These are phyloP conservation scores for Sebastes oblongus DNA, from an alignment of 2,797 vertebrate species.

Conservation along the genomic window DNA sequence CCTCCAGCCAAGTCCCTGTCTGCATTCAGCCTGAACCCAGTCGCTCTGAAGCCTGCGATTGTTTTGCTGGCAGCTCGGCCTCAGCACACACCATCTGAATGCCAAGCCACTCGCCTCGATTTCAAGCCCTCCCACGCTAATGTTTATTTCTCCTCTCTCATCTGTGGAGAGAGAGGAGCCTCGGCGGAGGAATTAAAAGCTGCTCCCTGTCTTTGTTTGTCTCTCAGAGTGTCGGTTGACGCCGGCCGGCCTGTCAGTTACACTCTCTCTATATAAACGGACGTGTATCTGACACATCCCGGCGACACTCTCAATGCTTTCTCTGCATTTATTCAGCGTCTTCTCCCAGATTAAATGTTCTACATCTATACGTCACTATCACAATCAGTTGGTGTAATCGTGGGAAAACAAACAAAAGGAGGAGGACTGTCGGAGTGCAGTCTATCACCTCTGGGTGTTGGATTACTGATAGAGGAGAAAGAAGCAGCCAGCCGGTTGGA, in stretches of 20 bases:
- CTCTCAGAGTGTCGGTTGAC: background rate
- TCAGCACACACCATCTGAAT: conserved; percentile 20
- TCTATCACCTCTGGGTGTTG: background rate
- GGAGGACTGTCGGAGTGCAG: background rate
- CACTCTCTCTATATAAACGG: background rate
- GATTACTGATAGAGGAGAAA: background rate
- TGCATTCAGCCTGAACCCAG: conserved; percentile 5
- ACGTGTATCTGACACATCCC: background rate
- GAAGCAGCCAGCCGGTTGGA: background rate
- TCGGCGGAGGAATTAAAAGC: background rate
- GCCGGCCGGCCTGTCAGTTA: background rate
- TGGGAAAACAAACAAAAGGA: background rate
- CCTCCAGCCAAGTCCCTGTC: background rate
- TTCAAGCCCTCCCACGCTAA: conserved; percentile 34
- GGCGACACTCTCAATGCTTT: too few species aligned
- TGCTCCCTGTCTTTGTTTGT: background rate
- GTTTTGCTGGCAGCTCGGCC: conserved; percentile 16
- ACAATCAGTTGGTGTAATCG: background rate
- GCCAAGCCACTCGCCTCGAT: conserved; percentile 30
- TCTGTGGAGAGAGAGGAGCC: conserved; percentile 7
- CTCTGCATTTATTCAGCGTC: background rate
- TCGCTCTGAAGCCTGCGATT: conserved; percentile 6
- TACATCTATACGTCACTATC: background rate
- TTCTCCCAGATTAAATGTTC: background rate
- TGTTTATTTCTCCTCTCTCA: conserved; percentile 25